Evolutionary conservation across 2,888 invertebrate genomes (phyloP).

Genomic region (Pedicia rivosa): DNA sequence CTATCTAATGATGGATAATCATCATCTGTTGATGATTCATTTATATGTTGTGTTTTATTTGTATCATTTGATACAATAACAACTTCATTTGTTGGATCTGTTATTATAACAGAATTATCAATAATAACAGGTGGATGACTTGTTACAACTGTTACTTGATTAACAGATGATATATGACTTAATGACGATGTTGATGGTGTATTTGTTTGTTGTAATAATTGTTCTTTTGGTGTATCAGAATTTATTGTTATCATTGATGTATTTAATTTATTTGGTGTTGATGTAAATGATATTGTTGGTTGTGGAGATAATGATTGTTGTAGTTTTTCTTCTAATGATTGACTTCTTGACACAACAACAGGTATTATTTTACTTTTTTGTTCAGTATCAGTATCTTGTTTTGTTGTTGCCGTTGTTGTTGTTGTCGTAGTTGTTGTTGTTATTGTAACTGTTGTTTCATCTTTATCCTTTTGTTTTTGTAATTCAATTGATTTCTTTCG

Average conservation of each 20-base stretch:
- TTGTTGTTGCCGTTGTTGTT: too few relatives aligned
- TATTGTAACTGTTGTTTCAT: constrained; percentile 11
- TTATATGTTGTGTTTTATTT: constrained; percentile 45
- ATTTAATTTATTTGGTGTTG: constrained; percentile 21
- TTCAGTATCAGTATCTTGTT: too few relatives aligned
- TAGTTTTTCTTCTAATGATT: too few relatives aligned
- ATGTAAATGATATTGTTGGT: constrained; percentile 11
- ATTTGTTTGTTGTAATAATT: too few relatives aligned
- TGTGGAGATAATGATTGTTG: too few relatives aligned
- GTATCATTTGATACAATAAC: constrained; percentile 66
- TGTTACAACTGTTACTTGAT: constrained; percentile 68
- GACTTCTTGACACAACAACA: not conserved
- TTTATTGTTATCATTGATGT: constrained; percentile 29
- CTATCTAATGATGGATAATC: constrained; percentile 64
- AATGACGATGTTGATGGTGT: constrained; percentile 26
- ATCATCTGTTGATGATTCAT: constrained; percentile 60
- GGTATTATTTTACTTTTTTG: not conserved
- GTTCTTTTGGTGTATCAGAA: constrained; percentile 21
- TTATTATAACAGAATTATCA: constrained; percentile 35
- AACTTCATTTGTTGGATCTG: constrained; percentile 40
- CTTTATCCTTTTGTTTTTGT: not conserved
- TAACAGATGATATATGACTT: constrained; percentile 56
- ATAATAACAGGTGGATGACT: constrained; percentile 62
- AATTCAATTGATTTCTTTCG: not conserved
- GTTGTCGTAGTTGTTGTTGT: constrained; percentile 8